phyloP scores from a whole-genome alignment of 2,797 vertebrate genomes.

The Coreius guichenoti region DNA sequence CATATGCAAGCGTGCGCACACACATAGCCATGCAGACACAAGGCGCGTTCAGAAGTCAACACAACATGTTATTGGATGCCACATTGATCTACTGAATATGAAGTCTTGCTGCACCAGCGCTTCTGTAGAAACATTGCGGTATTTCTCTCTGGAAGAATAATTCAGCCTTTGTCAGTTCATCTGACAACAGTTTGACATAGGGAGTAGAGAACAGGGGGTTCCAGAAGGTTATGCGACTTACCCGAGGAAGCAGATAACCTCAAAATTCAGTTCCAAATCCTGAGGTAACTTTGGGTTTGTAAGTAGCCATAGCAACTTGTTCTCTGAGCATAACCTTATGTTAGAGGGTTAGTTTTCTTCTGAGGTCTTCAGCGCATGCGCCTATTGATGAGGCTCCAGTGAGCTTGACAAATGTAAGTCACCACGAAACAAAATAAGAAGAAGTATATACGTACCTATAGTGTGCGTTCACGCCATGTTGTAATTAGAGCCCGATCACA shows the following conservation, averaged over 20 bases:
- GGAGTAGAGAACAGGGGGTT: background rate
- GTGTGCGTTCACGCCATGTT: background rate
- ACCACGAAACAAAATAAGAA: background rate
- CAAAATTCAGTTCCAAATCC: background rate
- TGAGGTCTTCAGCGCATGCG: background rate
- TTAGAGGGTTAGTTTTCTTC: background rate
- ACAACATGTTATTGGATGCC: constrained; percentile 44
- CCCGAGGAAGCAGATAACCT: background rate
- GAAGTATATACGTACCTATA: background rate
- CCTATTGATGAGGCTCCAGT: background rate
- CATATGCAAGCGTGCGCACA: constrained; percentile 9
- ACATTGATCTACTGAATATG: constrained; percentile 49
- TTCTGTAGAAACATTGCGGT: constrained; percentile 41
- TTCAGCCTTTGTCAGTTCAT: constrained; percentile 45
- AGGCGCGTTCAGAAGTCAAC: constrained; percentile 23
- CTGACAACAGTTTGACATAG: constrained; percentile 22
- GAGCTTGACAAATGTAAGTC: background rate
- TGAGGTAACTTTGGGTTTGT: background rate
- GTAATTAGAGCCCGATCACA: too few species aligned
- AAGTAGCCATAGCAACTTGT: background rate
- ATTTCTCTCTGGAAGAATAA: constrained; percentile 50
- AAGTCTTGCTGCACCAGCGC: constrained; percentile 53
- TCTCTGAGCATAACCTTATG: background rate
- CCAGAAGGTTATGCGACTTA: background rate
- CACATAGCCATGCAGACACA: background rate